phyloP scores from a whole-genome alignment of 2,888 invertebrate species.

The Parapristionchus giblindavisi region DNA sequence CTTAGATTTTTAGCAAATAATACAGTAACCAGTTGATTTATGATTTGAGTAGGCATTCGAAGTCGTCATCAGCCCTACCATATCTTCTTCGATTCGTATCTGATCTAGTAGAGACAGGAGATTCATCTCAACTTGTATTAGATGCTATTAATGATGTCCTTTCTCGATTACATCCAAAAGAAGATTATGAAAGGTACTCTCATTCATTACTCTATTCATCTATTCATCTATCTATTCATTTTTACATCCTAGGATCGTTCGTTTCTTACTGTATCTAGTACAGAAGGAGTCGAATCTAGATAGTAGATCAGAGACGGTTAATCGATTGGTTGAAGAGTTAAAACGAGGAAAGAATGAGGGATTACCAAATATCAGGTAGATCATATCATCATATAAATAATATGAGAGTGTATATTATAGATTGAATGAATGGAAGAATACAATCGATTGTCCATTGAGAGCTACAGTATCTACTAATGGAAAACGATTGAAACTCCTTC shows the following conservation, averaged over 20 bases:
- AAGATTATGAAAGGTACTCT: slow-evolving; percentile 30
- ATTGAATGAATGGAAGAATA: slow-evolving; percentile 6
- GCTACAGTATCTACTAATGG: neutral
- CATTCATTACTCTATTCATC: neutral
- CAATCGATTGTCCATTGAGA: slow-evolving; percentile 3
- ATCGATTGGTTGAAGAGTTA: slow-evolving; percentile 18
- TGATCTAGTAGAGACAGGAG: slow-evolving; percentile 37
- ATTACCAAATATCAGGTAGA: slow-evolving; percentile 14
- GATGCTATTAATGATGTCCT: slow-evolving; percentile 14
- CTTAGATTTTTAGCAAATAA: neutral
- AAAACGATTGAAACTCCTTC: neutral
- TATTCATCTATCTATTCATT: neutral
- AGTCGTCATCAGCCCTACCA: slow-evolving; percentile 40
- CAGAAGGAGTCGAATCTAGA: slow-evolving; percentile 7
- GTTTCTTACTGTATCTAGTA: slow-evolving; percentile 23
- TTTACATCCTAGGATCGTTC: slow-evolving; percentile 21
- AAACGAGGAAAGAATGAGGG: slow-evolving; percentile 24
- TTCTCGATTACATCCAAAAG: slow-evolving; percentile 6
- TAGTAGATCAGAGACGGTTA: neutral
- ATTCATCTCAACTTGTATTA: slow-evolving; percentile 2
- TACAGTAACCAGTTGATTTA: neutral
- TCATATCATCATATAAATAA: too few species aligned
- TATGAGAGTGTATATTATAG: neutral
- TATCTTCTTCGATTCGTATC: slow-evolving; percentile 42
- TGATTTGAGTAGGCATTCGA: slow-evolving; percentile 10